These are phyloP conservation scores for Heteromurus nitidus DNA, from an alignment of 2,888 invertebrate species.

Conservation along the genomic window DNA sequence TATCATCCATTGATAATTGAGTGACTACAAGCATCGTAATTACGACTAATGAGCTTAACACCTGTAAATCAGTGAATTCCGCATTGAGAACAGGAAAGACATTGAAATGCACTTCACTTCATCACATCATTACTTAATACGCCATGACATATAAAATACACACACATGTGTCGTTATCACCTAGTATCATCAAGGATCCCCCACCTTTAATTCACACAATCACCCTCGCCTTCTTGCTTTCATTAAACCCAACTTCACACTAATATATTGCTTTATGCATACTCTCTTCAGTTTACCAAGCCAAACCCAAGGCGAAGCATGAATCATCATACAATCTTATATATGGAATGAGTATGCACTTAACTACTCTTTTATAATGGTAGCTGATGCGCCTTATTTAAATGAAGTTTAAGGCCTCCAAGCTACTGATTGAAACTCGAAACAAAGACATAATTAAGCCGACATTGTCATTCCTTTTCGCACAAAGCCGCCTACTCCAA, in stretches of 20 bases:
- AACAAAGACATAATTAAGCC: slow-evolving; percentile 53
- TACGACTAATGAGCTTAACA: not conserved
- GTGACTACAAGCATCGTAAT: not conserved
- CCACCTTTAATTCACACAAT: not conserved
- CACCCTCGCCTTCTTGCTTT: not conserved
- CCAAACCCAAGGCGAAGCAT: too few species aligned
- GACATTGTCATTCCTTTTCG: slow-evolving; percentile 40
- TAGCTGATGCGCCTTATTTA: slow-evolving; percentile 39
- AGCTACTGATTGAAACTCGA: too few species aligned
- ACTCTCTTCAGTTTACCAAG: too few species aligned
- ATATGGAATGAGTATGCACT: too few species aligned
- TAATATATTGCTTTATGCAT: not conserved
- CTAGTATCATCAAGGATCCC: slow-evolving; percentile 6
- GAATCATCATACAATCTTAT: too few species aligned
- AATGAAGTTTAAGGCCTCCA: slow-evolving; percentile 56
- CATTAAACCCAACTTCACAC: slow-evolving; percentile 4
- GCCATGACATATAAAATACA: not conserved
- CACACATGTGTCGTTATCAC: too few species aligned
- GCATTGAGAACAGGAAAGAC: not conserved
- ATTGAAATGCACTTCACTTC: not conserved
- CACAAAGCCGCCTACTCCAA: slow-evolving; percentile 13
- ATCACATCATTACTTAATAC: not conserved
- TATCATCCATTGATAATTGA: not conserved
- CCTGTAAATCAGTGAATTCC: not conserved
- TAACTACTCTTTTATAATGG: too few species aligned